Evolutionary conservation across 2,113 vertebrate genomes (phyloP).

Genomic region (Vicugna pacos): DNA sequence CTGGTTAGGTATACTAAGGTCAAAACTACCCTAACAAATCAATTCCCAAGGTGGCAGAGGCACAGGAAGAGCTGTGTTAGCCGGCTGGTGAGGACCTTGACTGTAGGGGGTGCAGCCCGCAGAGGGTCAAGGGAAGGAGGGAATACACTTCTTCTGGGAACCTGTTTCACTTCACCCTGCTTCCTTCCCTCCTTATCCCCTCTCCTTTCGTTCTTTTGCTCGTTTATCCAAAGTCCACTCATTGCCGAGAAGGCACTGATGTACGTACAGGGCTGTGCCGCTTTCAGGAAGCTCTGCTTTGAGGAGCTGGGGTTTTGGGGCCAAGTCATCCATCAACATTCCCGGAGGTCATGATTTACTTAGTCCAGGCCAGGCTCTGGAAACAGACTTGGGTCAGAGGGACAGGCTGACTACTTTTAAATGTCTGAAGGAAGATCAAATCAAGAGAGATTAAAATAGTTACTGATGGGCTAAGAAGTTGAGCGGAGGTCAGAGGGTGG

Average conservation of each 20-base stretch:
- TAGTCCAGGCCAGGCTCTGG: not conserved
- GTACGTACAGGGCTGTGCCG: too few relatives aligned
- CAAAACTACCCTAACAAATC: not conserved
- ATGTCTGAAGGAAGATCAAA: not conserved
- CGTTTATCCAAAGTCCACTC: not conserved
- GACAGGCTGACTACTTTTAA: not conserved
- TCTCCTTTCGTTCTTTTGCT: not conserved
- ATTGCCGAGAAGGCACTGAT: not conserved
- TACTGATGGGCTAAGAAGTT: not conserved
- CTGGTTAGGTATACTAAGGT: not conserved
- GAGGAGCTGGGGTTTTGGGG: not conserved
- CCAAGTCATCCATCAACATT: not conserved
- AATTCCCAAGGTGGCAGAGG: too few relatives aligned
- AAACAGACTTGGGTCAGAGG: not conserved
- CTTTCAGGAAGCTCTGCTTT: not conserved
- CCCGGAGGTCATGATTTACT: not conserved
- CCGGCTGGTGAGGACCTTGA: too few relatives aligned
- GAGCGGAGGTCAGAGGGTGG: not conserved
- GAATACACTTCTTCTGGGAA: not conserved
- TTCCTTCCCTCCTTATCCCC: not conserved
- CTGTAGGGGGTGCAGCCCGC: not conserved
- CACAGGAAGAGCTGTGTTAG: not conserved
- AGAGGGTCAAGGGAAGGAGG: not conserved
- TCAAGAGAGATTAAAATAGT: not conserved
- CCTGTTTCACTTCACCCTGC: not conserved